phyloP scores from a whole-genome alignment of 2,797 vertebrate genomes.

The Moxostoma hubbsi region DNA sequence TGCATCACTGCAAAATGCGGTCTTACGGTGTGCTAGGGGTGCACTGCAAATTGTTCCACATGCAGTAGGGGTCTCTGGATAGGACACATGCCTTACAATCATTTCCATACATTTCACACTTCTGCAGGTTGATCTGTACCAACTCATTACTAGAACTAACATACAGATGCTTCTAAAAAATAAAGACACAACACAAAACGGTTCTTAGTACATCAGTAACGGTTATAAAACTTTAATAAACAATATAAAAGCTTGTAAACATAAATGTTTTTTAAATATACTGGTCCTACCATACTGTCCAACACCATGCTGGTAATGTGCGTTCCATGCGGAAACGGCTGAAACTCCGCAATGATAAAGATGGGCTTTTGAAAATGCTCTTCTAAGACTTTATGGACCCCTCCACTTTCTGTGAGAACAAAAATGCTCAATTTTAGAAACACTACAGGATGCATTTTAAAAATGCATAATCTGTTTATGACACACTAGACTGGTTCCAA shows the following conservation, averaged over 20 bases:
- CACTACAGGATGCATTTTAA: too few relatives aligned
- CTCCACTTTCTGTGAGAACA: constrained; percentile 64
- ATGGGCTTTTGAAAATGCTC: background rate
- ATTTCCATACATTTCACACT: constrained; percentile 68
- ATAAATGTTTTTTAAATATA: background rate
- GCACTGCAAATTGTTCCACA: constrained; percentile 63
- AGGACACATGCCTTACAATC: constrained; percentile 66
- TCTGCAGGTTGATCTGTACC: constrained; percentile 67
- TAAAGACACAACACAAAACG: background rate
- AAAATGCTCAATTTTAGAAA: background rate
- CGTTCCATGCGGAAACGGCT: constrained; percentile 43
- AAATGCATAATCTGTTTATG: too few relatives aligned
- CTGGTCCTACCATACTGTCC: constrained; percentile 64
- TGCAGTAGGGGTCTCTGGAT: constrained; percentile 77
- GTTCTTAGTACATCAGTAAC: too few relatives aligned
- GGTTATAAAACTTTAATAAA: too few relatives aligned
- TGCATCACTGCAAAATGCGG: background rate
- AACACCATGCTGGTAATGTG: constrained; percentile 58
- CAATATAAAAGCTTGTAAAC: too few relatives aligned
- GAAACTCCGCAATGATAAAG: constrained; percentile 70
- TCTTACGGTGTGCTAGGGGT: background rate
- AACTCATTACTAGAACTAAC: constrained; percentile 63
- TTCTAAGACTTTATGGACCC: constrained; percentile 72
- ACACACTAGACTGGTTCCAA: too few relatives aligned
- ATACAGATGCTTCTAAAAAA: constrained; percentile 71